Base-by-base conservation (phyloP, 2,113 vertebrate species). In the Hemicordylus capensis region DNA sequence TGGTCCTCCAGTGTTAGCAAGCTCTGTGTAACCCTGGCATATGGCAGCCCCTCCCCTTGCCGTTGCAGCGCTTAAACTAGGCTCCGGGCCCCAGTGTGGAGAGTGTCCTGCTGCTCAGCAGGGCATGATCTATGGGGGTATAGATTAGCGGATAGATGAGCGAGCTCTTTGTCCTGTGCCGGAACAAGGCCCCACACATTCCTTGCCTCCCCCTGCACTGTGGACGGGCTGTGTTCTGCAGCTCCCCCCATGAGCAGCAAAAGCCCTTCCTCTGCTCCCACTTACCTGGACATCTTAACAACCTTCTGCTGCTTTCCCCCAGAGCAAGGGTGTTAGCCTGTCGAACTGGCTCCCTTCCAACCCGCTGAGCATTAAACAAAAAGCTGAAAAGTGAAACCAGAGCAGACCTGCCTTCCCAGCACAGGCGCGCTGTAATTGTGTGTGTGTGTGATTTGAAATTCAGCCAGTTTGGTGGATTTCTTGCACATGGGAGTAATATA, bases 401-500 rank as follows among this genome's bases (percentile, higher is more conserved):
- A 82, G 63, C 17, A 48, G 81, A 4, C 89, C 83, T 81, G 56
- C 85, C 84, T 81, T 85, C 81, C 7, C 89, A 85, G 81, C 85
- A 11, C 44, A 87, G 26, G 81, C 76, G 90, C 86, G 26, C 39
- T 14, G 3, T 85, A 67, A 34, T 39, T 37, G 31, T 80, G n/a
- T 24, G 77, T 56, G 74, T 76, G 58, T 73, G 87, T 0, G 31
- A 76, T 86, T 87, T 90, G 93, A 93, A 92, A 59, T 34, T 89
- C 87, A 85, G 91, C 93, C 93, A 72, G 83, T 81, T 76, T 87
- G 91, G 93, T 93, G 90, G 86, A 83, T 91, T 93, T 92, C 83
- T 90, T 26, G 89, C 91, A 90, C 93, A 92, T 92, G 92, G 93
- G 94, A 95, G 87, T 92, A 93, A 94, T 93, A 92, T 91, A 94